phyloP scores from a whole-genome alignment of 2,888 invertebrate genomes.

The Cheilosia vulpina region DNA sequence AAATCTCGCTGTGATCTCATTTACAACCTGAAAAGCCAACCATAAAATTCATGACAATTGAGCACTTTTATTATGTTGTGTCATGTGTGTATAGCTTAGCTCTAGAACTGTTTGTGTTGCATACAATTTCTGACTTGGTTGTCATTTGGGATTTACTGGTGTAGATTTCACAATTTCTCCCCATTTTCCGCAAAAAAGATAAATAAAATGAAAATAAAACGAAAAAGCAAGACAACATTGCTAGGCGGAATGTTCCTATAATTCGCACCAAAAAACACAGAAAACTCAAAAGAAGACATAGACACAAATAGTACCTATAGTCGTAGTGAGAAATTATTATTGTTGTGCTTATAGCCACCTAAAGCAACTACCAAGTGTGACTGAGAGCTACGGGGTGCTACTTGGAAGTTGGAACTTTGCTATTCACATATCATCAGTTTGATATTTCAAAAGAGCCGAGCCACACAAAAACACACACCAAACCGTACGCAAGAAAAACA shows the following conservation, averaged over 20 bases:
- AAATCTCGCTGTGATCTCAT: constrained; percentile 34
- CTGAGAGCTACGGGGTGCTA: constrained; percentile 39
- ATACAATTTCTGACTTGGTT: constrained; percentile 23
- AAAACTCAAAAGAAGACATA: too few species aligned
- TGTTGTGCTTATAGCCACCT: constrained; percentile 7
- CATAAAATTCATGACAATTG: constrained; percentile 34
- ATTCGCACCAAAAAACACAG: background rate
- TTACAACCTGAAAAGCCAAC: constrained; percentile 26
- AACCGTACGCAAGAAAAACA: constrained; percentile 9
- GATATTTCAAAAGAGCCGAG: constrained; percentile 41
- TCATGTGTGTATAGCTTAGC: background rate
- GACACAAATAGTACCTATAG: too few species aligned
- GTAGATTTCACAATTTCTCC: constrained; percentile 61
- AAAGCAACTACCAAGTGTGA: constrained; percentile 37
- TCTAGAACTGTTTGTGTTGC: background rate
- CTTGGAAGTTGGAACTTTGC: constrained; percentile 55
- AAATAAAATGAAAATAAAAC: constrained; percentile 17
- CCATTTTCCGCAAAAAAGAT: constrained; percentile 18
- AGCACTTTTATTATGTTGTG: constrained; percentile 37
- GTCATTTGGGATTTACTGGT: constrained; percentile 18
- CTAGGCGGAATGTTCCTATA: background rate
- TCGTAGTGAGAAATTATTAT: constrained; percentile 14
- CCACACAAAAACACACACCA: constrained; percentile 10
- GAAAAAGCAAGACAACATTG: background rate
- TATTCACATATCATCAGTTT: constrained; percentile 54